Base-by-base conservation (phyloP, 2,888 invertebrate genomes). In the Entomobrya multifasciata region DNA sequence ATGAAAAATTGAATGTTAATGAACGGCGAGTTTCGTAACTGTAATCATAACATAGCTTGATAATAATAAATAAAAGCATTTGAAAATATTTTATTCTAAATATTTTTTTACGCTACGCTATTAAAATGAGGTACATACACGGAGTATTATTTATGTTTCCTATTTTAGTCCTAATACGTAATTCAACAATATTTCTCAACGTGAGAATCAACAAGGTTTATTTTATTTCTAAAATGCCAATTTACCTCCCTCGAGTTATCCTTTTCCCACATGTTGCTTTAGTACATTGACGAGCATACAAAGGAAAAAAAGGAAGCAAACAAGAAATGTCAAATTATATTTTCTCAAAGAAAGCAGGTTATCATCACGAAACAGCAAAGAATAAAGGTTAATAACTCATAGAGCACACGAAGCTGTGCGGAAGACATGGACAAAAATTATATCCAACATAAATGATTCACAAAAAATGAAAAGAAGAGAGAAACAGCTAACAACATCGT, bases 211-310 rank as follows among this genome's bases (percentile, higher is more conserved):
- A 52, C 52, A 52, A 52, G 52, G 52, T 17, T 52, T 17, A 52
- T 44, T 44, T 44, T 44, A 8, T 8, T 44, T 8, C 44, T 44
- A 47, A 5, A 47, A 47, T 47, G n/a, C 60, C 60, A 25, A 57
- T 57, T 57, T 57, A 57, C 25, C 1, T 8, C 6, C 52, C n/a
- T 41, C n/a, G n/a, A n/a, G n/a, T 27, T 27, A 2, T 15, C 44
- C 5, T 44, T 70, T 1, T 55, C 36, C 57, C 76, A 76, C 76
- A 41, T 76, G 76, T 76, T 76, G 76, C 76, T 76, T 22, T 52
- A n/a, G 13, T 22, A n/a, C 15, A n/a, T n/a, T 25, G 30, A 30
- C 5, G 5, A 30, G 17, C 47, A 76, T n/a, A 27, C 76, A 57
- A 76, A 47, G 11, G 22, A 25, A 49, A 49, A 17, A 55, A 74